A percentile compares a stretch with the other conserved stretches of the same genome.
Evolutionary conservation across 2,797 vertebrate genomes (phyloP).

Genomic region (Rhincodon typus): DNA sequence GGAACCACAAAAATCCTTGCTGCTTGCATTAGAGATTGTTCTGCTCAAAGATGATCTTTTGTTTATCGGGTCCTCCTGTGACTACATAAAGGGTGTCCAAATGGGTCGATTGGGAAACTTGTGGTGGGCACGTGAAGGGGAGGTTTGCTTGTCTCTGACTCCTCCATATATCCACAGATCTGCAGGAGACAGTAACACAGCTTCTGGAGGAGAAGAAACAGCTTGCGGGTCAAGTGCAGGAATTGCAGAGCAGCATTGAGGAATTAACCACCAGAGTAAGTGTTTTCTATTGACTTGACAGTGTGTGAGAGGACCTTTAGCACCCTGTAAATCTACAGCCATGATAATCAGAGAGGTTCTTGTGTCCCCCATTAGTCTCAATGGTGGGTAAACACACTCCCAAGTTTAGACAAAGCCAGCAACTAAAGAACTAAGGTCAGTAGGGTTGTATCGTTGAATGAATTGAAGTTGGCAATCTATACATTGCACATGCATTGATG

Average conservation of each 20-base stretch:
- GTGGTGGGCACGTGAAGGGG: no score
- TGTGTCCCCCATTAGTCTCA: background rate
- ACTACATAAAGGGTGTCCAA: background rate
- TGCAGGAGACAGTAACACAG: slow-evolving; percentile 58
- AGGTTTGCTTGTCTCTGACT: background rate
- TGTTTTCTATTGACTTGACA: background rate
- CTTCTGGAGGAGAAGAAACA: slow-evolving; percentile 68
- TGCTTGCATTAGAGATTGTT: background rate
- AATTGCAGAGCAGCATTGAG: slow-evolving; percentile 60
- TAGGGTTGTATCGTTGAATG: background rate
- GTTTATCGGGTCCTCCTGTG: background rate
- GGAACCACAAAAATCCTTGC: background rate
- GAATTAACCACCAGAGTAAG: slow-evolving; percentile 59
- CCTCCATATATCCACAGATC: slow-evolving; percentile 48
- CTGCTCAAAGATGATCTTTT: background rate
- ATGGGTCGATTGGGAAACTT: background rate
- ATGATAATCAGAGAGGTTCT: no score
- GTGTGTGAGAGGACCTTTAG: background rate
- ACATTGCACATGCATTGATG: background rate
- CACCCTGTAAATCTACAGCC: background rate
- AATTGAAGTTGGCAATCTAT: background rate
- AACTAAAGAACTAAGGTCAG: background rate
- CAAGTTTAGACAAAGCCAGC: background rate
- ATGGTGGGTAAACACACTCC: no score
- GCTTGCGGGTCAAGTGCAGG: slow-evolving; percentile 60